phyloP scores from a whole-genome alignment of 1,140 invertebrate genomes.

The Zaprionus taronus region DNA sequence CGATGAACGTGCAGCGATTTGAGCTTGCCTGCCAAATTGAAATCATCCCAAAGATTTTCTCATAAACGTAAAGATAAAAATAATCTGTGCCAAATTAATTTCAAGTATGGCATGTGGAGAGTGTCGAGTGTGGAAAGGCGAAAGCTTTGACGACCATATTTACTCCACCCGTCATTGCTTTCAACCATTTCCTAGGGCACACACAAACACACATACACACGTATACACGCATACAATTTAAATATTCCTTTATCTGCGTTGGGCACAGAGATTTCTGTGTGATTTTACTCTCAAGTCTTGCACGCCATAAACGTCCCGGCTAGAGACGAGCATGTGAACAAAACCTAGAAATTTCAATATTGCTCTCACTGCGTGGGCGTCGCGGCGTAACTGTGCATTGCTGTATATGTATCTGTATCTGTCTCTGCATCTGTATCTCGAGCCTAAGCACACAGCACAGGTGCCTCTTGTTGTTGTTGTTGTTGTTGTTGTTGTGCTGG shows the following conservation, averaged over 20 bases:
- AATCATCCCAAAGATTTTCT: conserved; percentile 66
- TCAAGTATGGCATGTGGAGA: conserved; percentile 33
- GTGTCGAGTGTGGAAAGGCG: conserved; percentile 28
- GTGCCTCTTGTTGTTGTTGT: conserved; percentile 43
- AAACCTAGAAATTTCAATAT: conserved; percentile 43
- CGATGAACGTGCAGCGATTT: conserved; percentile 76
- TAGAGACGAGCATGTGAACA: conserved; percentile 1
- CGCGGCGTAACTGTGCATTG: conserved; percentile 31
- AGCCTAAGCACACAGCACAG: conserved; percentile 55
- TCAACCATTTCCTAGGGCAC: conserved; percentile 53
- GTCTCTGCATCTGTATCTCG: conserved; percentile 53
- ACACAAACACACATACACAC: neutral
- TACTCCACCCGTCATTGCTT: conserved; percentile 34
- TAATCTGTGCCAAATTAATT: conserved; percentile 75
- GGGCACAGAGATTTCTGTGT: conserved; percentile 28
- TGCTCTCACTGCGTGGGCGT: conserved; percentile 15
- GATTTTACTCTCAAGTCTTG: conserved; percentile 37
- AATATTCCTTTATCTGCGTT: conserved; percentile 51
- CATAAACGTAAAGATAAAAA: conserved; percentile 77
- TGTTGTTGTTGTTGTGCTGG: conserved; percentile 37
- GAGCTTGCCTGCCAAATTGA: conserved; percentile 60
- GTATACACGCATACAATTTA: conserved; percentile 59
- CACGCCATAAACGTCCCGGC: conserved; percentile 34
- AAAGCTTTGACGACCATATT: conserved; percentile 61
- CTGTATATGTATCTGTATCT: conserved; percentile 21